Evolutionary conservation across 2,797 vertebrate species (phyloP), one percentile per base, ranked within the genome.

Genomic region (Esox masquinongy): DNA sequence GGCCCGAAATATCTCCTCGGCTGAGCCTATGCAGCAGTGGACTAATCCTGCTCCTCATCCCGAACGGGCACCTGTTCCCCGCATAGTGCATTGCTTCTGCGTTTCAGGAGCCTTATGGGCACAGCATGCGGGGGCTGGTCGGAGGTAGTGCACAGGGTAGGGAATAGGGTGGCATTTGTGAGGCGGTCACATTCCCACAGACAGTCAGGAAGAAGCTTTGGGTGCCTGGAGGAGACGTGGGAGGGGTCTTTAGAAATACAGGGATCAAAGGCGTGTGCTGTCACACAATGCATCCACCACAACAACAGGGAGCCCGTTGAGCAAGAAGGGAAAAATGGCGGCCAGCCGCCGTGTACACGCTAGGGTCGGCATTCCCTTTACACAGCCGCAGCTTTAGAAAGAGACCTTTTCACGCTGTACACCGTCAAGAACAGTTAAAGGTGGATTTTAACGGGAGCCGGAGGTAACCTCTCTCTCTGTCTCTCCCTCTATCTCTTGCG

Each of bases 1-100:
- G 39, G 74, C 77, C 79, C 71, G 81, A 83, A 86, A 86, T 86
- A 86, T 82, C 79, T 70, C 53, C 56, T 47, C 39, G 53, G 71
- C 76, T 81, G 53, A 80, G 77, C 68, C 77, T 74, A 66, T 59
- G 56, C 24, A 64, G 75, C 79, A 73, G 71, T 64, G 72, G 75
- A 76, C 71, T 84, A 82, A 86, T 84, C 82, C 79, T 51, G 6
- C 15, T 19, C 50, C 2, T n/a, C 19, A 1, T 56, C 51, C 53
- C 8, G 22, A 59, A 59, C 19, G 53, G 53, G 2, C 53, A 22
- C 53, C 53, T n/a, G 11, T 22, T 3, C n/a, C 8, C 53, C n/a
- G 19, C 19, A n/a, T 22, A 22, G 53, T 22, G 53, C 53, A 22
- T 19, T 7, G 7, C 53, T 68, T 64, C 68, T 81, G 53, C 9